These are phyloP conservation scores for Todus mexicanus DNA, from an alignment of 2,797 vertebrate species.

Conservation along the genomic window DNA sequence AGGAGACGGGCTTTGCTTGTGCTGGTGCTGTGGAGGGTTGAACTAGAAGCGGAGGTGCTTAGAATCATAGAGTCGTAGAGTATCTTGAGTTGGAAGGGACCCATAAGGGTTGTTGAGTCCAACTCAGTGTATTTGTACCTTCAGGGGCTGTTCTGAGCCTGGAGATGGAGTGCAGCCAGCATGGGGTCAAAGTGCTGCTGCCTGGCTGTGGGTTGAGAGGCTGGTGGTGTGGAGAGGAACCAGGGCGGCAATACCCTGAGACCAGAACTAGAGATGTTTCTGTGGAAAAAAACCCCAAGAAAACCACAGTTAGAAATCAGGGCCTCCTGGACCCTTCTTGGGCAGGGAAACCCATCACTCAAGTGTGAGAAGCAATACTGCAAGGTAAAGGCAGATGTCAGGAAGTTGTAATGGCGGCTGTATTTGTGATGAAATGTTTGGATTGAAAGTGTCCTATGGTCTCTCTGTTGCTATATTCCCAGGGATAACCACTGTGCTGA, in stretches of 20 bases:
- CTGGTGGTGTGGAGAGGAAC: neutral
- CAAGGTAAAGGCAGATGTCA: neutral
- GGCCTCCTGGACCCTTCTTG: neutral
- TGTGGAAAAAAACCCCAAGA: neutral
- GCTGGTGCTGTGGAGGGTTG: neutral
- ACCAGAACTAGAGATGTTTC: neutral
- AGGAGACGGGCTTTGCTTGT: rapidly evolving
- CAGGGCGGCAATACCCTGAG: neutral
- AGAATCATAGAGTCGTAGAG: neutral
- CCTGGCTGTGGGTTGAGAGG: neutral
- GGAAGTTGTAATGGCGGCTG: neutral
- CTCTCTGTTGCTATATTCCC: neutral
- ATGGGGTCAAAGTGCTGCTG: neutral
- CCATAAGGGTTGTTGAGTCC: neutral
- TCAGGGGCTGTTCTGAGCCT: neutral
- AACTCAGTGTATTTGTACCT: neutral
- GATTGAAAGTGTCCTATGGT: neutral
- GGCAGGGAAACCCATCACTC: neutral
- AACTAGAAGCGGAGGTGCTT: neutral
- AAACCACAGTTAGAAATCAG: neutral
- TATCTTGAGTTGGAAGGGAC: neutral
- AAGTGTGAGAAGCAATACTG: neutral
- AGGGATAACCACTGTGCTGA: constrained; percentile 86
- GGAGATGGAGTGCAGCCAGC: neutral
- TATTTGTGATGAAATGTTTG: neutral